A percentile compares a stretch with the other conserved stretches of the same genome.
These are phyloP conservation scores for Ictidomys tridecemlineatus DNA, from an alignment of 2,113 vertebrate genomes.

Conservation along the genomic window DNA sequence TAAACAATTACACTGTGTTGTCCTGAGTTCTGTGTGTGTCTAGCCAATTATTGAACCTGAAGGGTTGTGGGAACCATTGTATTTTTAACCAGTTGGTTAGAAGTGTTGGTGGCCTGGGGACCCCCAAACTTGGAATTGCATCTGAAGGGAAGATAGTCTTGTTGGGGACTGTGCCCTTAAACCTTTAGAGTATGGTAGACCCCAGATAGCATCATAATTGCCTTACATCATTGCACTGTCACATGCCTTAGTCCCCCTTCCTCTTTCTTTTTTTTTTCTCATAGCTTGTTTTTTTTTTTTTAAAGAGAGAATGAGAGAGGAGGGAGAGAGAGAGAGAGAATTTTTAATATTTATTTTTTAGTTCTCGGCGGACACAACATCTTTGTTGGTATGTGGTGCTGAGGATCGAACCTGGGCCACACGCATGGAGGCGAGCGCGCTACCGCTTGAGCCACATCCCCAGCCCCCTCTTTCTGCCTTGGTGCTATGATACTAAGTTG, in stretches of 20 bases:
- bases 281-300: too few species aligned
- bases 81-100: neutral
- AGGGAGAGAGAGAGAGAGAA: too few species aligned
- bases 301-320: too few species aligned
- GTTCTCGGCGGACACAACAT: too few species aligned
- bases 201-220: neutral
- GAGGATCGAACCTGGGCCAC: too few species aligned
- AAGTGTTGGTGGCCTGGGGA: neutral
- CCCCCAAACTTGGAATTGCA: neutral
- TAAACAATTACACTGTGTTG: neutral
- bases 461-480: neutral
- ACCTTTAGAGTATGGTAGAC: neutral
- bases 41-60: conserved; percentile 40
- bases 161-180: neutral
- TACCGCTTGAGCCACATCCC: too few species aligned
- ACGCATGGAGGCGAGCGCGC: too few species aligned
- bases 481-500: neutral
- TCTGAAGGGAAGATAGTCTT: neutral
- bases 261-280: too few species aligned
- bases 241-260: neutral
- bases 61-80: neutral
- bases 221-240: neutral
- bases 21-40: neutral
- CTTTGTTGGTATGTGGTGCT: too few species aligned
- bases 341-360: too few species aligned